Evolutionary conservation across 2,797 vertebrate species (phyloP).

Genomic region (Platalea minor): DNA sequence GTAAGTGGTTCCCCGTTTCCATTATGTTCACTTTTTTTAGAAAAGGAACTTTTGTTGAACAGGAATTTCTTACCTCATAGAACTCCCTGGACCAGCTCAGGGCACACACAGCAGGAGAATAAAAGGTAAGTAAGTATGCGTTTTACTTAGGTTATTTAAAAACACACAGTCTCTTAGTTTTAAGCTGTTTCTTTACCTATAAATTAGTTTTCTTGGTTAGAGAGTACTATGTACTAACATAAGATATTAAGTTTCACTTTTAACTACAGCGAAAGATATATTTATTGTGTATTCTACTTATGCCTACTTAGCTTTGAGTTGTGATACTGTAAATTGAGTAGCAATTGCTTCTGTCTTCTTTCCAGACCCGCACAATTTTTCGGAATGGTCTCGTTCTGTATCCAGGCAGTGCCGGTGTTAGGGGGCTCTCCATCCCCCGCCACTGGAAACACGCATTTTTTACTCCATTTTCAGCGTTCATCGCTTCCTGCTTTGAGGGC

Average conservation of each 20-base stretch:
- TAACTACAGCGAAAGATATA: not conserved
- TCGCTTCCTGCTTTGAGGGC: not conserved
- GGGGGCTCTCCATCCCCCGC: not conserved
- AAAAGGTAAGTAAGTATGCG: constrained; percentile 57
- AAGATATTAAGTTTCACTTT: not conserved
- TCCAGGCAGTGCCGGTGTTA: not conserved
- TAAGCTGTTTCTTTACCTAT: constrained; percentile 22
- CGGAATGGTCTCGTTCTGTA: not conserved
- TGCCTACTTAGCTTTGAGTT: not conserved
- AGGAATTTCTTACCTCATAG: constrained; percentile 70
- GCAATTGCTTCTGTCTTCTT: not conserved
- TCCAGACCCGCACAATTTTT: not conserved
- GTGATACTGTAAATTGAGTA: not conserved
- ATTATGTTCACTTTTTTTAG: constrained; percentile 67
- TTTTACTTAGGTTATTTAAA: constrained; percentile 48
- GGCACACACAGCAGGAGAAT: constrained; percentile 68
- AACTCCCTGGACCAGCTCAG: constrained; percentile 57
- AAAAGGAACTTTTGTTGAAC: constrained; percentile 65
- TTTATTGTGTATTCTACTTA: not conserved
- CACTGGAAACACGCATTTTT: not conserved
- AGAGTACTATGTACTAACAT: not conserved
- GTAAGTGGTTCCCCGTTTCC: constrained; percentile 59
- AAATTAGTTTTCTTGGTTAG: constrained; percentile 18
- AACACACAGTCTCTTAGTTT: constrained; percentile 37
- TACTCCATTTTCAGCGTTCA: not conserved